Conservation (phyloP, 2,797 vertebrate genomes). For the Eurystomus glaucurus region DNA sequence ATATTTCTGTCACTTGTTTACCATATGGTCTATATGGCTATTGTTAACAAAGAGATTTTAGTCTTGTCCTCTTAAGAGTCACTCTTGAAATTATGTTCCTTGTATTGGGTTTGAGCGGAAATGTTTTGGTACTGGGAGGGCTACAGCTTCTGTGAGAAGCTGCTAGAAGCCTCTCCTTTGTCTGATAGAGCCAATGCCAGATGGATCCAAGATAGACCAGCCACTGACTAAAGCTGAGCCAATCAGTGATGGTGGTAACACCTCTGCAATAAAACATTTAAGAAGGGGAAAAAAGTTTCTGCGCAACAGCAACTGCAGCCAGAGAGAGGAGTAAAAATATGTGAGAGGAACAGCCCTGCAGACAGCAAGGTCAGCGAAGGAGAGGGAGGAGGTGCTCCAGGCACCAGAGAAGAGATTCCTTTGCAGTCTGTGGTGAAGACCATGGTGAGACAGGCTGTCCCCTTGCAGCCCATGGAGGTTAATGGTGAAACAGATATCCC, state of each 20-base stretch:
- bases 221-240: neutral
- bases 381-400: neutral
- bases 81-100: neutral
- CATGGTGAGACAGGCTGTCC: neutral
- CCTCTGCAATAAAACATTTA: neutral
- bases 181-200: too few relatives aligned
- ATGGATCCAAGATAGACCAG: neutral
- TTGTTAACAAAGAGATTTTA: neutral
- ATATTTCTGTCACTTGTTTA: neutral
- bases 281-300: too few relatives aligned
- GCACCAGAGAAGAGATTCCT: too few relatives aligned
- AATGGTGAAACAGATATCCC: neutral
- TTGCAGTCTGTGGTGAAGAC: neutral
- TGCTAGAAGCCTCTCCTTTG: neutral
- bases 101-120: neutral
- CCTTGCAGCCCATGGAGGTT: neutral
- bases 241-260: too few relatives aligned
- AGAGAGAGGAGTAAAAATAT: too few relatives aligned
- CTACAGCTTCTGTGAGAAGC: too few relatives aligned
- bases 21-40: neutral
- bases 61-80: neutral
- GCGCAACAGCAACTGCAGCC: too few relatives aligned
- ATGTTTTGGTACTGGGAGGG: neutral
- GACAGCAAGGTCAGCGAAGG: neutral
- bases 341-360: too few relatives aligned